phyloP scores from a whole-genome alignment of 2,888 invertebrate species.

The Zhuqinia jingwanae region DNA sequence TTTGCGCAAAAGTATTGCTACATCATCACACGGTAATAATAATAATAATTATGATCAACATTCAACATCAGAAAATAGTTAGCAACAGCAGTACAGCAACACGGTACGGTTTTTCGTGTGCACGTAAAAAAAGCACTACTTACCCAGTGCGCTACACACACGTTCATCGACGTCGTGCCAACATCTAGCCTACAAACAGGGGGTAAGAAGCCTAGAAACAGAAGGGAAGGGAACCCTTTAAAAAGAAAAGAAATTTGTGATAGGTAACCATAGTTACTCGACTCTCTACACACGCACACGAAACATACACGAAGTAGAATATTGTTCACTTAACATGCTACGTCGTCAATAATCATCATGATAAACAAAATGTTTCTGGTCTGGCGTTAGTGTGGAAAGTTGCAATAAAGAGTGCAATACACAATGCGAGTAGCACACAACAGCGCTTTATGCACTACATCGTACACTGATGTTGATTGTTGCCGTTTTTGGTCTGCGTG shows the following conservation, averaged over 20 bases:
- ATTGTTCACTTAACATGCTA: background rate
- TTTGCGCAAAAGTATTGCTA: background rate
- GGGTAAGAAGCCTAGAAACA: background rate
- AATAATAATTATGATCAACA: background rate
- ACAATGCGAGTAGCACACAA: background rate
- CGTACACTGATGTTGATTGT: background rate
- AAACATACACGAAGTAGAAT: background rate
- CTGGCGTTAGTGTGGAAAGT: background rate
- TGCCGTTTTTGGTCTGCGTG: background rate
- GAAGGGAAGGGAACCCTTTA: background rate
- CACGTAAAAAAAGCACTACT: slow-evolving; percentile 17
- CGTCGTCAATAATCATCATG: background rate
- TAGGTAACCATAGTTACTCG: background rate
- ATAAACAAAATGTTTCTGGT: background rate
- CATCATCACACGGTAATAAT: background rate
- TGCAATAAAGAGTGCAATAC: slow-evolving; percentile 17
- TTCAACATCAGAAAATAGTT: background rate
- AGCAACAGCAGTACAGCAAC: background rate
- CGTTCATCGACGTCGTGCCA: too few species aligned
- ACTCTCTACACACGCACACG: too few species aligned
- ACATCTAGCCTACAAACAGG: too few species aligned
- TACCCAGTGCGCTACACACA: slow-evolving; percentile 37
- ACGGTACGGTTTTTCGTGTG: slow-evolving; percentile 34
- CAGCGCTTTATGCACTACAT: background rate
- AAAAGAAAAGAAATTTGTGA: too few species aligned